phyloP scores from a whole-genome alignment of 2,797 vertebrate genomes.

The Silurus aristotelis region DNA sequence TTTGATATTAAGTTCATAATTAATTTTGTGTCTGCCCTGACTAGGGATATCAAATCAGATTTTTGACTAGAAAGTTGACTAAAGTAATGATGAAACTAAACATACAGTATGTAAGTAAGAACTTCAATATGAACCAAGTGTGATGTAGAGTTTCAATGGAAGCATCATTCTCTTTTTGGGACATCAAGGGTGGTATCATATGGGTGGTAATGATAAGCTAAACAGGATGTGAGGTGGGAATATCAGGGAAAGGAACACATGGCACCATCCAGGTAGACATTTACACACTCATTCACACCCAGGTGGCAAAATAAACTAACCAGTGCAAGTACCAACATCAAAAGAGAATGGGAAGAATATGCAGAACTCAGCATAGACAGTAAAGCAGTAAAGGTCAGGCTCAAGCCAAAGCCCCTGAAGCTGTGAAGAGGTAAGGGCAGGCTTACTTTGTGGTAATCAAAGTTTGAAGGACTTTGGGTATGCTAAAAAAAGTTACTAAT shows the following conservation, averaged over 20 bases:
- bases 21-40: background rate
- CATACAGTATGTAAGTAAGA: background rate
- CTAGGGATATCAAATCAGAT: background rate
- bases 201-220: background rate
- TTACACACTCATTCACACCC: background rate
- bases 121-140: background rate
- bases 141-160: background rate
- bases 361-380: background rate
- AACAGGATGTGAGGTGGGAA: background rate
- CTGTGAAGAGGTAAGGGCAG: background rate
- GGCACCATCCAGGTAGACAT: too few relatives aligned
- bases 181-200: background rate
- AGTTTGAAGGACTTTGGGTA: background rate
- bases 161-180: background rate
- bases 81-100: background rate
- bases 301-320: background rate
- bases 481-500: background rate
- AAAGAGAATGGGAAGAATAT: background rate
- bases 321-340: background rate
- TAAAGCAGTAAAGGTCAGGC: background rate
- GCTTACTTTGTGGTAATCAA: background rate
- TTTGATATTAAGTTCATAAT: too few relatives aligned
- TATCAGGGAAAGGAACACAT: background rate
- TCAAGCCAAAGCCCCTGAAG: background rate
- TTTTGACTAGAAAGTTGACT: background rate